A percentile compares a stretch with the other conserved stretches of the same genome.
Conservation (phyloP, 2,797 vertebrate species). For the Rhynchonycteris naso region DNA sequence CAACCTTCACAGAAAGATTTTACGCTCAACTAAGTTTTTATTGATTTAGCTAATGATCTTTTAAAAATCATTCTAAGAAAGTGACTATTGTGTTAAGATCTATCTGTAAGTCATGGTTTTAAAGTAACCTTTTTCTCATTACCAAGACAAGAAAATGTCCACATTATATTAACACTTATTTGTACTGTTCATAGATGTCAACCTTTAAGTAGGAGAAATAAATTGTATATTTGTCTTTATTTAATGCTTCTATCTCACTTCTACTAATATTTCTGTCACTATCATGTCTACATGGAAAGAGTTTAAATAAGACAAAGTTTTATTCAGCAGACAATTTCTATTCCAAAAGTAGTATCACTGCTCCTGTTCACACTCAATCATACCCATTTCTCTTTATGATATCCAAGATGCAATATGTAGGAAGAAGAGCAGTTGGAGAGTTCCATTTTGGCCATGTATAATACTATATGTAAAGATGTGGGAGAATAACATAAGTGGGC, state of each 20-base stretch:
- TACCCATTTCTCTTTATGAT: background rate
- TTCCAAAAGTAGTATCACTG: background rate
- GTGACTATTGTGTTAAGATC: background rate
- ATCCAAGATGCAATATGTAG: background rate
- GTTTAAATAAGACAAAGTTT: background rate
- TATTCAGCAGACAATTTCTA: background rate
- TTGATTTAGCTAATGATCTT: background rate
- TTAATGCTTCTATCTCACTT: background rate
- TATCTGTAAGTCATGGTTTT: background rate
- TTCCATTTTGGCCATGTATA: background rate
- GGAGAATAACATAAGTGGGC: background rate
- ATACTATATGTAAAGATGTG: background rate
- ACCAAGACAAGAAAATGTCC: background rate
- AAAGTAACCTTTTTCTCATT: conserved; percentile 22
- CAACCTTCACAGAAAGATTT: conserved; percentile 4
- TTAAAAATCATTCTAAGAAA: conserved; percentile 40
- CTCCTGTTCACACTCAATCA: background rate
- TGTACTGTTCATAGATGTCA: background rate
- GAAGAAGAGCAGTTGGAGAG: background rate
- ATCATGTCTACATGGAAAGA: background rate
- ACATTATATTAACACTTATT: background rate
- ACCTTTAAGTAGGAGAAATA: background rate
- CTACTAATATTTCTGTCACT: conserved; percentile 8
- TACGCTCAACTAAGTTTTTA: background rate
- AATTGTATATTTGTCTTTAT: background rate